phyloP scores from a whole-genome alignment of 2,113 vertebrate genomes.

The Odontophorus gujanensis region DNA sequence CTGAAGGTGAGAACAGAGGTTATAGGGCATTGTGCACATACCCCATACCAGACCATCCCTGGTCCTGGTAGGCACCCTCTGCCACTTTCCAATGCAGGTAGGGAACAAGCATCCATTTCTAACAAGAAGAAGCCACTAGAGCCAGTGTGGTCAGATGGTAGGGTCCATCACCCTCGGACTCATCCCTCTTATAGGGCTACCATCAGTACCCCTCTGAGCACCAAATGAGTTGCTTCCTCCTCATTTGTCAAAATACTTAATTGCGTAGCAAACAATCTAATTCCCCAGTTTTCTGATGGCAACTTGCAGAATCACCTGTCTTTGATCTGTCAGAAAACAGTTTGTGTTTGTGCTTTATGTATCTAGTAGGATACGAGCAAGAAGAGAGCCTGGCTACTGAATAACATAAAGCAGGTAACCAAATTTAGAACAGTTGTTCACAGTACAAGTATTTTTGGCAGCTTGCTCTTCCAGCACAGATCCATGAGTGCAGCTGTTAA shows the following conservation, averaged over 20 bases:
- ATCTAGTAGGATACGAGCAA: neutral
- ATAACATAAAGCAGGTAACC: slow-evolving; percentile 55
- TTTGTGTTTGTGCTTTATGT: neutral
- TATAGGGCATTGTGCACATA: neutral
- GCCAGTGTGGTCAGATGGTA: neutral
- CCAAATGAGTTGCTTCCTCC: neutral
- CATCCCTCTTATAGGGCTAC: neutral
- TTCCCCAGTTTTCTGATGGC: neutral
- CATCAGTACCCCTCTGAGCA: neutral
- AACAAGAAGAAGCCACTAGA: neutral
- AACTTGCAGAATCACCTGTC: slow-evolving; percentile 1
- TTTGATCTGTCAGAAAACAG: neutral
- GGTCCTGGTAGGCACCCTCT: neutral
- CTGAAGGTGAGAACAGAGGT: accelerated
- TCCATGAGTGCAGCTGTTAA: slow-evolving; percentile 66
- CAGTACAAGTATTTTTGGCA: slow-evolving; percentile 64
- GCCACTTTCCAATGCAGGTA: neutral
- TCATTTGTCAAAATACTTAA: neutral
- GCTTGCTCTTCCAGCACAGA: slow-evolving; percentile 26
- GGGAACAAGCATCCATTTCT: neutral
- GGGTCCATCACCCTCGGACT: neutral
- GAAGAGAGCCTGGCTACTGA: slow-evolving; percentile 24
- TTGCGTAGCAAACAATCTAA: neutral
- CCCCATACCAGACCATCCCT: neutral
- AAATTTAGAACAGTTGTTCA: slow-evolving; percentile 68